These are phyloP conservation scores for Phalacrocorax pelagicus DNA, from an alignment of 2,113 vertebrate species.

Conservation along the genomic window DNA sequence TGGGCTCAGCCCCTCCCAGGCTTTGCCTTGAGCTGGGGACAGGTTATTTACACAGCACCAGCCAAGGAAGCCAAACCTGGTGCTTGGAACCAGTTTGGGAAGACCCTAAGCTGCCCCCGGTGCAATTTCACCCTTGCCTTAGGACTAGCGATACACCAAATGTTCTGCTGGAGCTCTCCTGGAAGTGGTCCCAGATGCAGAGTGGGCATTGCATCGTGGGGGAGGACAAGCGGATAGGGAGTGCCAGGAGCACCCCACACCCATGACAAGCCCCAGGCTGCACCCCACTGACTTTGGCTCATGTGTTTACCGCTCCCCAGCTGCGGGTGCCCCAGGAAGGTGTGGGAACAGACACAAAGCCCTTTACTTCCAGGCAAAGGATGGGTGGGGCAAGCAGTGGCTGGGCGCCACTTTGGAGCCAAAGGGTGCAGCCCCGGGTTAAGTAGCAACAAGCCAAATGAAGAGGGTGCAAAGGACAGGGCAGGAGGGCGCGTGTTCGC, in stretches of 20 bases:
- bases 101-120: accelerated
- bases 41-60: background rate
- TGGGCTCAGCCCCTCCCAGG: background rate
- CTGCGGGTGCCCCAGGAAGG: accelerated
- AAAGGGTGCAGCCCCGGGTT: background rate
- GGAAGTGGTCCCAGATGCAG: accelerated
- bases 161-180: background rate
- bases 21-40: background rate
- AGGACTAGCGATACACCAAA: accelerated
- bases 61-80: background rate
- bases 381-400: background rate
- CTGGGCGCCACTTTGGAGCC: background rate
- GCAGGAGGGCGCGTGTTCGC: background rate
- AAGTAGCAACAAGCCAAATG: too few relatives aligned
- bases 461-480: background rate
- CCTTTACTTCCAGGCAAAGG: background rate
- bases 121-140: accelerated
- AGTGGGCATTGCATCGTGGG: accelerated
- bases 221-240: background rate
- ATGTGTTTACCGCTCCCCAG: accelerated
- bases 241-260: accelerated
- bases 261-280: background rate
- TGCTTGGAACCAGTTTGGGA: background rate
- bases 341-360: background rate
- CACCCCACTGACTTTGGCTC: background rate